Evolutionary conservation across 2,888 invertebrate genomes (phyloP).

Genomic region (Venusia cambrica): DNA sequence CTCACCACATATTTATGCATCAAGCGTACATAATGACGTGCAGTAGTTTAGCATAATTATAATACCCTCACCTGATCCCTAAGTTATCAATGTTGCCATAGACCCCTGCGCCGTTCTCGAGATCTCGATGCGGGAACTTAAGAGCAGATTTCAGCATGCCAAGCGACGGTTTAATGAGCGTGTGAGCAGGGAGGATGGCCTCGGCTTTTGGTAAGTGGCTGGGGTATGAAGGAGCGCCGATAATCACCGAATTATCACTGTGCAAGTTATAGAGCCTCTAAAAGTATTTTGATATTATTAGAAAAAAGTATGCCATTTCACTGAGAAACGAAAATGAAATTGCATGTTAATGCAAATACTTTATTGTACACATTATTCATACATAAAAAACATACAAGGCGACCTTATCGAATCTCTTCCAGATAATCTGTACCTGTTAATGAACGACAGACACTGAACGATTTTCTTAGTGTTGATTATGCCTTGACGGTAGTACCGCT

Average conservation of each 20-base stretch:
- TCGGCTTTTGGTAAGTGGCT: slow-evolving; percentile 63
- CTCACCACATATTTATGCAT: too few relatives aligned
- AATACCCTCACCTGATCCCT: slow-evolving; percentile 56
- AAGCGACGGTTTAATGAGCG: slow-evolving; percentile 56
- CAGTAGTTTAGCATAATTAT: too few relatives aligned
- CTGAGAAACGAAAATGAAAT: too few relatives aligned
- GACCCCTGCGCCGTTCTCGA: slow-evolving; percentile 54
- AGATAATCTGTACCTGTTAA: too few relatives aligned
- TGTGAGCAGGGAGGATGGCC: slow-evolving; percentile 63
- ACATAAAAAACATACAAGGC: too few relatives aligned
- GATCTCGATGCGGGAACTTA: slow-evolving; percentile 63
- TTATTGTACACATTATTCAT: too few relatives aligned
- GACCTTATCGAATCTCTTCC: too few relatives aligned
- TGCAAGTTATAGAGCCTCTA: slow-evolving; percentile 45
- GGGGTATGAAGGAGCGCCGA: slow-evolving; percentile 47
- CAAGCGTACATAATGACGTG: too few relatives aligned
- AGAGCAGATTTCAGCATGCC: slow-evolving; percentile 67
- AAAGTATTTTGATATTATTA: slow-evolving; percentile 17
- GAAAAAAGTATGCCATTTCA: background rate
- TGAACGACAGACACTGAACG: too few relatives aligned
- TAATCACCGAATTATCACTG: slow-evolving; percentile 34
- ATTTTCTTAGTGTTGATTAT: too few relatives aligned
- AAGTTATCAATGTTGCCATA: slow-evolving; percentile 57
- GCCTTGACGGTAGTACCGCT: too few relatives aligned
- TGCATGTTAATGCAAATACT: too few relatives aligned